Percentiles rank a stretch among this genome's conserved stretches.
These are phyloP conservation scores for Yasuhikotakia modesta DNA, from an alignment of 2,797 vertebrate genomes.

Conservation along the genomic window DNA sequence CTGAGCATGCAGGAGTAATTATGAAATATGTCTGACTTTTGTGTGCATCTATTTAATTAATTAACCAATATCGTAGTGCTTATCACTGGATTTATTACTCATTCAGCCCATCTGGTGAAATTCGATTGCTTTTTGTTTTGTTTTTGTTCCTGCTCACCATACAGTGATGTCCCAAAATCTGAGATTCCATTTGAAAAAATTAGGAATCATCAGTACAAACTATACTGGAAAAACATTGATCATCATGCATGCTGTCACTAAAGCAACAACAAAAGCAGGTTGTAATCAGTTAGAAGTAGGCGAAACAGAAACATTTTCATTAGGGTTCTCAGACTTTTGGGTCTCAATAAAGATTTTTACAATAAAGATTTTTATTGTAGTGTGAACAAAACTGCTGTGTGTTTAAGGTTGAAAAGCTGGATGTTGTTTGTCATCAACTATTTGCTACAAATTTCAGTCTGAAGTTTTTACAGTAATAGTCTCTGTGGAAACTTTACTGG, in stretches of 20 bases:
- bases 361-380: not conserved
- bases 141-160: not conserved
- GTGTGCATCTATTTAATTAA: conserved; percentile 76
- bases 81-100: conserved; percentile 4
- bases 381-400: not conserved
- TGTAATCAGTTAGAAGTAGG: not conserved
- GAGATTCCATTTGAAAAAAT: not conserved
- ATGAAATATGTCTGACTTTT: conserved; percentile 80
- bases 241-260: no score
- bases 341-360: not conserved
- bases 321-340: not conserved
- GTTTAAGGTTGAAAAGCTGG: not conserved
- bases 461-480: conserved; percentile 32
- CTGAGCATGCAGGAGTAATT: conserved; percentile 78
- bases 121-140: not conserved
- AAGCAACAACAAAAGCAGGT: not conserved
- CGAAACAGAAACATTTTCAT: not conserved
- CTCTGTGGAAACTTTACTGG: conserved; percentile 20
- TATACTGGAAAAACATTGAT: no score
- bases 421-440: conserved; percentile 23
- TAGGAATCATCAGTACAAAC: no score
- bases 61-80: conserved; percentile 70
- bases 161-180: not conserved
- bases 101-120: not conserved
- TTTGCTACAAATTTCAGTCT: not conserved